Base-by-base conservation (phyloP, 1,140 invertebrate species). In the Rhagoletis zephyria region DNA sequence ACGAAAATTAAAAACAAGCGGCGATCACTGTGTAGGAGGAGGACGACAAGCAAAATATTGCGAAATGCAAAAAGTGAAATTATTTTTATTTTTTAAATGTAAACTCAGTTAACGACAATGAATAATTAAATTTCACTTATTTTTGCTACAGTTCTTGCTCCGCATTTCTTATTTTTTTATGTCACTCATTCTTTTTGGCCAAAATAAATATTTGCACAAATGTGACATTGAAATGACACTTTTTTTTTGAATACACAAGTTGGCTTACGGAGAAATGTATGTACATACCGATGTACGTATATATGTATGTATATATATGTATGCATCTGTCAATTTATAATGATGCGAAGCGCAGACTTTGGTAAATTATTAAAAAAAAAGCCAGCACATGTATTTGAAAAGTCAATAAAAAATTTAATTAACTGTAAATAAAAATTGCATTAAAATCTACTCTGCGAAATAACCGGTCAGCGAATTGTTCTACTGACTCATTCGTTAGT, bases 181-280 rank as follows among this genome's bases (percentile, higher is more conserved):
- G 14, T 56, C 45, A 19, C n/a, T 12, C 3, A 56, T 10, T 9
- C 16, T 81, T 56, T 19, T 19, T 56, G 74, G 51, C 48, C 74
- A 51, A 81, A 56, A 56, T 81, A 81, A 81, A 81, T 81, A 81
- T 81, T 81, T 81, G 45, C 48, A 30, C 48, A 81, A 59, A 81
- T 81, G 51, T 81, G 74, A 81, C 74, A 81, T 56, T 81, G 74
- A 81, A 40, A 56, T 30, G 3, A 56, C n/a, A 12, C 5, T 77
- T 16, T 81, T n/a, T 56, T 81, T 63, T 14, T 63, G 61, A 63
- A 63, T 9, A 9, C 12, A 63, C n/a, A 63, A 56, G 3, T 1
- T 56, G 10, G 51, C 51, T 5, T 56, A 7, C 3, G 61, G n/a
- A 63, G 7, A 67, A 67, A 42, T 67, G 42, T 61, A 4, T 61